Base-by-base conservation (phyloP, 1,140 invertebrate genomes). In the Pseudobourletiella spinata region DNA sequence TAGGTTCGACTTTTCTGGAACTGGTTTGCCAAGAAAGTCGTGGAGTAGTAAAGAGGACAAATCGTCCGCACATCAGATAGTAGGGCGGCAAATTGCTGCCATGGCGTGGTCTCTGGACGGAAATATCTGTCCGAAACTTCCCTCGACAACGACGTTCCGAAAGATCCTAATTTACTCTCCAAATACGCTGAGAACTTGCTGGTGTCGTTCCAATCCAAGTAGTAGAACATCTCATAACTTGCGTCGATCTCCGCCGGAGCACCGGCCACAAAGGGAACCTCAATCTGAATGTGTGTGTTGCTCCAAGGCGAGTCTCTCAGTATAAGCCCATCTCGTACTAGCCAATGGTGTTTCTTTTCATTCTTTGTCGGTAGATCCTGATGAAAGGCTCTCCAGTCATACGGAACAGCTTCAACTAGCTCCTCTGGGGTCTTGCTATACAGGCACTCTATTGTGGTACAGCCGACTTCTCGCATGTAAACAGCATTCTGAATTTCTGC, bases 51-150 rank as follows among this genome's bases (percentile, higher is more conserved):
- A 29, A 90, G 73, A 1, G 89, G 89, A 72, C 88, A 92, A 22
- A 89, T 77, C 0, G 85, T 87, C 1, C 87, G 81, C 14, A 90
- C 83, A 60, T 89, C 86, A 0, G 86, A 86, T 8, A 90, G 85
- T 77, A 90, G 81, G 28, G 83, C 68, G 3, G 65, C 66, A 44
- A 72, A 71, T 28, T 68, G 64, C 24, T 67, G 65, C 65, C 65
- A 64, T 2, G 57, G 58, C 30, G 57, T 61, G 16, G 63, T 46
- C 30, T 64, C 61, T 28, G 65, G 65, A 16, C 65, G 56, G 44
- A 56, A 55, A 44, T 68, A 68, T 16, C 59, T n/a, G 30, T 61
- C 63, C 39, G 39, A 39, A 3, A 61, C 63, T 43, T 68, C 66
- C 22, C 63, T 25, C 3, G 63, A 57, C 26, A 68, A 25, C 1